These are phyloP conservation scores for Gorsachius goisagi DNA, from an alignment of 2,113 vertebrate species.

Conservation along the genomic window DNA sequence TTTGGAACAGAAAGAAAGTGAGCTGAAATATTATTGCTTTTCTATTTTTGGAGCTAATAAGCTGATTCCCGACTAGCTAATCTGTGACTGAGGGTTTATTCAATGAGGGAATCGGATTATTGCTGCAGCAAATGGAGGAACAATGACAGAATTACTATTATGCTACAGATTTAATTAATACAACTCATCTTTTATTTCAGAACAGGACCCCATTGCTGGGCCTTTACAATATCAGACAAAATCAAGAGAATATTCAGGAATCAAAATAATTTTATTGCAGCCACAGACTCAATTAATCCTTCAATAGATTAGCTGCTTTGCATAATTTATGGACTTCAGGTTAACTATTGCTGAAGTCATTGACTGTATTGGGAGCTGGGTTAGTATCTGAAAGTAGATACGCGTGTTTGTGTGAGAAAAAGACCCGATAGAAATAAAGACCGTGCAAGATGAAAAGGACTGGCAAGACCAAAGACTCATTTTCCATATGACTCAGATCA, in stretches of 20 bases:
- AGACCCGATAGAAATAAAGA: background rate
- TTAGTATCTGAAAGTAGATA: background rate
- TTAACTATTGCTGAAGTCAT: background rate
- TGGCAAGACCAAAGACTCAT: background rate
- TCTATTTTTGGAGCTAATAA: conserved; percentile 1
- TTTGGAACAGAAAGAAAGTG: background rate
- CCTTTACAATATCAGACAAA: background rate
- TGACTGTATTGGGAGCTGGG: background rate
- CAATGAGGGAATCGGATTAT: background rate
- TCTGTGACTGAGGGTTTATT: conserved; percentile 22
- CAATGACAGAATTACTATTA: background rate
- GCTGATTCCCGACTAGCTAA: background rate
- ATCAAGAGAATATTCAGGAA: background rate
- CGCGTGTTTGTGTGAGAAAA: background rate
- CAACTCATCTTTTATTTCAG: background rate
- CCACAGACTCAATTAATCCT: background rate
- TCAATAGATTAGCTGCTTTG: background rate
- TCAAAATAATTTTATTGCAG: background rate
- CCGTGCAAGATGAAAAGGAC: background rate
- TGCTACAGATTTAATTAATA: background rate
- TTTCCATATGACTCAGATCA: rapidly evolving
- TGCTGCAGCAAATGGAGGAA: background rate
- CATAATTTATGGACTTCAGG: background rate
- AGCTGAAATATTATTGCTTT: background rate
- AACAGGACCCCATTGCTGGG: background rate